These are phyloP conservation scores for Pachycephala philippinensis DNA, from an alignment of 2,113 vertebrate species.

Conservation along the genomic window DNA sequence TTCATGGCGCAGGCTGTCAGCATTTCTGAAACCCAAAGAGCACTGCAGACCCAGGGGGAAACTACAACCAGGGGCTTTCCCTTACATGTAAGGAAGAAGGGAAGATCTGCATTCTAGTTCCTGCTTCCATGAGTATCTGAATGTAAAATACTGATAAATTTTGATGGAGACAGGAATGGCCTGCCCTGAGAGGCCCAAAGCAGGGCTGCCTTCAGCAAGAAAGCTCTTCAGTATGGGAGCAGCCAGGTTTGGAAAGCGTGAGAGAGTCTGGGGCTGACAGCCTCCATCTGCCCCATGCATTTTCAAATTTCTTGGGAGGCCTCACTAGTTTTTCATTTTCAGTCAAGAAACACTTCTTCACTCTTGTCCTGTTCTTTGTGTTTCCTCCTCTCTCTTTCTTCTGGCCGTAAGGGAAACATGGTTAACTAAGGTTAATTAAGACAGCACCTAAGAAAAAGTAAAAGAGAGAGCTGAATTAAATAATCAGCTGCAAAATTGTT, in stretches of 20 bases:
- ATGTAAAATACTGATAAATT: neutral
- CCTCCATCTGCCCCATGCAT: neutral
- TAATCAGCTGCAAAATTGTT: neutral
- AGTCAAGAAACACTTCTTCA: neutral
- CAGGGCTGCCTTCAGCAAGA: neutral
- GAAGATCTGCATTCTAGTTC: neutral
- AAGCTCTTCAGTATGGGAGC: neutral
- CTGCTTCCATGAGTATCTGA: neutral
- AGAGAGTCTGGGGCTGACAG: neutral
- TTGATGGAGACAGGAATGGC: neutral
- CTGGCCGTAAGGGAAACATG: neutral
- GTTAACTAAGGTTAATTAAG: neutral
- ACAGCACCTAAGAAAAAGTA: neutral
- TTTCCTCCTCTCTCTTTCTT: neutral
- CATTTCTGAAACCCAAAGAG: neutral
- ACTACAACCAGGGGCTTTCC: neutral
- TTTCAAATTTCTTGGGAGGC: neutral
- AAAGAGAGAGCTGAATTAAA: neutral
- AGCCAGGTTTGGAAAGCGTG: neutral
- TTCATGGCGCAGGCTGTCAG: rapidly evolving
- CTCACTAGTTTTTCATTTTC: neutral
- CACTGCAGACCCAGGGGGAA: neutral
- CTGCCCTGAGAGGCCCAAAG: neutral
- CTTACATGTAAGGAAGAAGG: neutral
- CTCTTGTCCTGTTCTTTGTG: neutral